Evolutionary conservation across 2,797 vertebrate species (phyloP).

Genomic region (Falco biarmicus): DNA sequence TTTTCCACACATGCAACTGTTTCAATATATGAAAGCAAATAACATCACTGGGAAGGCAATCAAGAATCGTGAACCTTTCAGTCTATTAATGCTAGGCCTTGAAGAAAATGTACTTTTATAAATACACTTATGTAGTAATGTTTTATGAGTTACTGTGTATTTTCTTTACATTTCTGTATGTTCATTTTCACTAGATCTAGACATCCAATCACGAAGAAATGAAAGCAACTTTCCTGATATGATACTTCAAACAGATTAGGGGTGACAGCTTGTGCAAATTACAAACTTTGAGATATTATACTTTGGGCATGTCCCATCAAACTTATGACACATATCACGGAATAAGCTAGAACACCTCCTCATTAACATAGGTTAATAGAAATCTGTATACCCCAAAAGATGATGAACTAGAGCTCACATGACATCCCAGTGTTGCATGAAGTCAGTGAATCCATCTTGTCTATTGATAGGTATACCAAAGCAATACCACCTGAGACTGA

Average conservation of each 20-base stretch:
- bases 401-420: background rate
- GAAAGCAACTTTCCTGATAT: background rate
- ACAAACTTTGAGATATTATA: background rate
- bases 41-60: background rate
- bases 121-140: background rate
- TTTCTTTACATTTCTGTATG: background rate
- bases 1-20: background rate
- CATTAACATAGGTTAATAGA: background rate
- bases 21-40: background rate
- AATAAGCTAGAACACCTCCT: background rate
- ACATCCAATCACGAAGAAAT: background rate
- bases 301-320: background rate
- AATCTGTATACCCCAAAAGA: background rate
- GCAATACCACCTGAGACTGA: background rate
- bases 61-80: background rate
- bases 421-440: fast-evolving
- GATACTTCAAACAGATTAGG: background rate
- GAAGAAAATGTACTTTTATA: background rate
- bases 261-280: background rate
- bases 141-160: background rate
- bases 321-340: background rate
- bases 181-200: background rate
- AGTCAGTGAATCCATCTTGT: background rate
- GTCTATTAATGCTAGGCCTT: background rate
- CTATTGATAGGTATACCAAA: background rate